Conservation (phyloP, 2,888 invertebrate genomes). For the Erebia epiphron region DNA sequence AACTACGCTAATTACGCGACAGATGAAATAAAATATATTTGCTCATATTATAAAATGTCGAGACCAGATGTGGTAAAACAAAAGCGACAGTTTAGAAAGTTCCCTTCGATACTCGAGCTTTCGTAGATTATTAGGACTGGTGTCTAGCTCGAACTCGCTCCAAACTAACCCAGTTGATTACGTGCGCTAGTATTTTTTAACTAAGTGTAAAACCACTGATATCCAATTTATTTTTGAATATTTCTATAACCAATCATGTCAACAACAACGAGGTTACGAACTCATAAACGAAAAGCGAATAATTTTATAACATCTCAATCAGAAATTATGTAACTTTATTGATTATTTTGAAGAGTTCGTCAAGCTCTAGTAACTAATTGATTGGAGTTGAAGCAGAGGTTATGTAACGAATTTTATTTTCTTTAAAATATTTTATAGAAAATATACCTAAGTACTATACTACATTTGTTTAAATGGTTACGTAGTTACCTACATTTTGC, state of each 20-base stretch:
- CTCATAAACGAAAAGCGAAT: not conserved
- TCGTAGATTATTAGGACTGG: not conserved
- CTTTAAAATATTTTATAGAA: not conserved
- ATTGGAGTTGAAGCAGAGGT: not conserved
- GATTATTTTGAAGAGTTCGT: not conserved
- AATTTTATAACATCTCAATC: conserved; percentile 7
- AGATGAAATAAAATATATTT: no score
- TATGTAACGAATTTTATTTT: not conserved
- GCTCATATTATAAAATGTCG: not conserved
- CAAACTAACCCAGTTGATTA: not conserved
- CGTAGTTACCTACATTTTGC: no score
- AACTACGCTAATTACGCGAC: no score
- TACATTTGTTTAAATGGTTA: no score
- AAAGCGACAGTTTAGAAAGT: not conserved
- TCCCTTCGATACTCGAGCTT: not conserved
- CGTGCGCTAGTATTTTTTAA: no score
- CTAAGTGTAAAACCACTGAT: no score
- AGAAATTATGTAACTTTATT: conserved; percentile 1
- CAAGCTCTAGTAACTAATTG: not conserved
- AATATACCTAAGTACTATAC: no score
- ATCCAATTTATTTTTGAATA: no score
- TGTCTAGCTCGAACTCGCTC: not conserved
- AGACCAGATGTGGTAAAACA: conserved; percentile 6
- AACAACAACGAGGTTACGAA: conserved; percentile 1
- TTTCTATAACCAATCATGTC: not conserved